Evolutionary conservation across 2,797 vertebrate species (phyloP).

Genomic region (Aldrovandia affinis): DNA sequence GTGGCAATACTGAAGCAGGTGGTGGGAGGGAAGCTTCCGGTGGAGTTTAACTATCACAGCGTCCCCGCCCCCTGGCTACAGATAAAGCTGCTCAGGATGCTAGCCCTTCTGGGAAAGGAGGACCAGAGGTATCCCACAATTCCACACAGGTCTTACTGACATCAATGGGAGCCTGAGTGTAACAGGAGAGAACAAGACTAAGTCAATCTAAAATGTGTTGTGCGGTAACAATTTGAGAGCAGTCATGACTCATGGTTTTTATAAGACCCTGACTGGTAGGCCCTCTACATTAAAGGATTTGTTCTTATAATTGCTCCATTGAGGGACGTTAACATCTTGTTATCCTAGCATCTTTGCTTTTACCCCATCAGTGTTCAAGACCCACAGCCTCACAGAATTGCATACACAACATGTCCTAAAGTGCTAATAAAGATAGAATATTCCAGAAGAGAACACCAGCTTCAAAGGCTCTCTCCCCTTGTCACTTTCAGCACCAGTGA

Average conservation of each 20-base stretch:
- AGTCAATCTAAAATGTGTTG: too few species aligned
- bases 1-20: conserved; percentile 95
- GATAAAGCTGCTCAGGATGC: conserved; percentile 92
- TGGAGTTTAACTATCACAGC: conserved; percentile 95
- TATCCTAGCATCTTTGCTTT: not conserved
- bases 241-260: too few species aligned
- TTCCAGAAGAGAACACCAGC: not conserved
- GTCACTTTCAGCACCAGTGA: conserved; percentile 84
- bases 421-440: not conserved
- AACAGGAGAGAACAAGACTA: too few species aligned
- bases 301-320: too few species aligned
- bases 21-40: conserved; percentile 90
- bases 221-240: too few species aligned
- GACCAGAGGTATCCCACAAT: conserved; percentile 77
- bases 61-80: conserved; percentile 97
- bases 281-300: too few species aligned
- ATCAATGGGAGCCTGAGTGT: not conserved
- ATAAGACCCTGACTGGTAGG: too few species aligned
- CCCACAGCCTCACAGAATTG: not conserved
- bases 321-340: not conserved
- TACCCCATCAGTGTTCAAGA: not conserved
- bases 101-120: conserved; percentile 89
- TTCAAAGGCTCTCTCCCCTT: conserved; percentile 30
- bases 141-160: not conserved
- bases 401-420: not conserved